Percentiles rank a stretch among this genome's conserved stretches.
Conservation (phyloP, 2,888 invertebrate genomes). For the Neoscelio sp. region DNA sequence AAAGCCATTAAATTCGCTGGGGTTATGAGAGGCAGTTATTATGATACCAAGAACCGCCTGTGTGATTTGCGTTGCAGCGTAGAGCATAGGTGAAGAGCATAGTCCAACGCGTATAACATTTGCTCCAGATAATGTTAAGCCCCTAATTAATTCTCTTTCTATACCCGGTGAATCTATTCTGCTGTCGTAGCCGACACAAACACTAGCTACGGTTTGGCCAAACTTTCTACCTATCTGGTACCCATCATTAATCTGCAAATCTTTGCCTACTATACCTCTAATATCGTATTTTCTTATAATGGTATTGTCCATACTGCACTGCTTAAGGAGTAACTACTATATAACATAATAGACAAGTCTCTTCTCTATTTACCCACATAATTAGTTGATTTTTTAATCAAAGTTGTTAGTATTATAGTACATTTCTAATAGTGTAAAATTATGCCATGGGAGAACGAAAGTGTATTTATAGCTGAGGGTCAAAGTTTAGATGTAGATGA, state of each 20-base stretch:
- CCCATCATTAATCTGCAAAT: constrained; percentile 48
- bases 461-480: constrained; percentile 28
- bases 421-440: constrained; percentile 26
- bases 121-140: constrained; percentile 43
- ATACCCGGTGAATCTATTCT: constrained; percentile 49
- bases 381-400: constrained; percentile 19
- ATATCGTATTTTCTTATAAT: constrained; percentile 51
- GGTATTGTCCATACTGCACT: constrained; percentile 47
- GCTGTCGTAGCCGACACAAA: constrained; percentile 47
- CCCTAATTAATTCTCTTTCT: constrained; percentile 47
- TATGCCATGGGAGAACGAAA: constrained; percentile 30
- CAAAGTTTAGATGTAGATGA: constrained; percentile 36
- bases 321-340: constrained; percentile 43
- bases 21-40: constrained; percentile 45
- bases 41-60: constrained; percentile 38
- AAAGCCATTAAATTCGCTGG: constrained; percentile 45
- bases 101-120: constrained; percentile 46
- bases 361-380: constrained; percentile 19
- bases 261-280: constrained; percentile 48
- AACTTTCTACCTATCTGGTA: constrained; percentile 46
- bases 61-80: constrained; percentile 44
- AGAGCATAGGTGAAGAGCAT: constrained; percentile 45
- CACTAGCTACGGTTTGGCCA: constrained; percentile 46
- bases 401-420: constrained; percentile 26
- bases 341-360: constrained; percentile 41